Evolutionary conservation across 92 coral and sea anemone genomes (phyloP), one percentile per base, ranked within the genome.

Genomic region (Heliopora coerulea): DNA sequence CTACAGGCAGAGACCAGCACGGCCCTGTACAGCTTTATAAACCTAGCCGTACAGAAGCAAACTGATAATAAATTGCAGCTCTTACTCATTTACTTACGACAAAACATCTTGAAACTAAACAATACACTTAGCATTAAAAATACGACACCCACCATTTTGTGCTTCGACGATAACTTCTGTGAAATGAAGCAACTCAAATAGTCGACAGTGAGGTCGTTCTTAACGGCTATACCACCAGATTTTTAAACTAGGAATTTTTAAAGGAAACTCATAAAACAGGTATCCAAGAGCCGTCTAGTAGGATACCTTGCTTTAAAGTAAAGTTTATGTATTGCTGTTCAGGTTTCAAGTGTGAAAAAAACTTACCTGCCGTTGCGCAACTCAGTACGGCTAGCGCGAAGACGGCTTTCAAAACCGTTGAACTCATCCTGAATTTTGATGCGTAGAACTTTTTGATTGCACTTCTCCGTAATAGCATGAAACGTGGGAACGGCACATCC

Each of bases 341-440:
- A 50, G 7, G 58, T 50, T 37, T 4, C 5, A 37, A 5, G 12
- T 4, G 52, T 46, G 2, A 56, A 3, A 6, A 20, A n/a, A 40
- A 52, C 63, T 70, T 70, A 70, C 77, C 77, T 28, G 77, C 77
- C 63, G 63, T 54, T 26, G 77, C 62, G 54, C 77, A 70, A 58
- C 77, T 52, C 63, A 70, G 21, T 13, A 54, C 21, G 44, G 77
- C 60, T 58, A 70, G 54, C 19, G 50, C 40, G 31, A 70, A 26
- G 62, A 70, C 52, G 19, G 41, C 21, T 40, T 70, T 70, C 3
- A 70, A 58, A 19, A 31, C 57, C 40, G 54, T 32, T 20, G 77
- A 52, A 54, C 40, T 70, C 77, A 70, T 70, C 77, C 54, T 42
- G 77, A 26, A 18, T 54, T 54, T 35, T 23, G 19, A 27, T 7